Conservation (phyloP, 1,140 invertebrate species). For the Monomorium pharaonis region DNA sequence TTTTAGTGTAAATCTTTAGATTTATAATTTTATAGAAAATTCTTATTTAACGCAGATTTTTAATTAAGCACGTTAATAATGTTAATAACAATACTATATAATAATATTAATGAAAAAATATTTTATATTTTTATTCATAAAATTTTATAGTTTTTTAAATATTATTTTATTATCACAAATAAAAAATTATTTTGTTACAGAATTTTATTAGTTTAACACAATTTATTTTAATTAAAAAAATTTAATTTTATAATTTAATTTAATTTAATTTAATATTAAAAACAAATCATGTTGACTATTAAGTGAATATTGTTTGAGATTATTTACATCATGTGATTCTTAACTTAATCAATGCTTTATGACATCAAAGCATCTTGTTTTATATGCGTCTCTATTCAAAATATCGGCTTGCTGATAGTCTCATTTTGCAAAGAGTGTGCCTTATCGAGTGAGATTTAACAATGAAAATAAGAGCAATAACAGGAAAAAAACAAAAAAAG, state of each 20-base stretch:
- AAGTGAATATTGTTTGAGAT: neutral
- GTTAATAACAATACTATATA: neutral
- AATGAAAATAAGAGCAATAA: neutral
- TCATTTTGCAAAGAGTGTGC: neutral
- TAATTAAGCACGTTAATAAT: neutral
- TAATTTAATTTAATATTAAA: neutral
- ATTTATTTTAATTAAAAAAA: too few species aligned
- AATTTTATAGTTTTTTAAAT: neutral
- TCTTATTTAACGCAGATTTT: neutral
- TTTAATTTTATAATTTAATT: neutral
- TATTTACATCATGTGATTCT: neutral
- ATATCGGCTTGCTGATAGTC: conserved; percentile 3
- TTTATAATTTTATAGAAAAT: neutral
- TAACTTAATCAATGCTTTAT: conserved; percentile 1
- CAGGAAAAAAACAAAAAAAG: neutral
- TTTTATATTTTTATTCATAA: neutral
- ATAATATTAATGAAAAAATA: neutral
- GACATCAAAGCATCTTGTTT: neutral
- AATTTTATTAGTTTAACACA: neutral
- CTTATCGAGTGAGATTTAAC: neutral
- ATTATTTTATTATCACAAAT: neutral
- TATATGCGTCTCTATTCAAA: neutral
- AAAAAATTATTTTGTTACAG: neutral
- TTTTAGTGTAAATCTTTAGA: neutral
- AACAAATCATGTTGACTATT: neutral